A percentile compares a stretch with the other conserved stretches of the same genome.
phyloP scores from a whole-genome alignment of 2,888 invertebrate species.

The Diadromus collaris region DNA sequence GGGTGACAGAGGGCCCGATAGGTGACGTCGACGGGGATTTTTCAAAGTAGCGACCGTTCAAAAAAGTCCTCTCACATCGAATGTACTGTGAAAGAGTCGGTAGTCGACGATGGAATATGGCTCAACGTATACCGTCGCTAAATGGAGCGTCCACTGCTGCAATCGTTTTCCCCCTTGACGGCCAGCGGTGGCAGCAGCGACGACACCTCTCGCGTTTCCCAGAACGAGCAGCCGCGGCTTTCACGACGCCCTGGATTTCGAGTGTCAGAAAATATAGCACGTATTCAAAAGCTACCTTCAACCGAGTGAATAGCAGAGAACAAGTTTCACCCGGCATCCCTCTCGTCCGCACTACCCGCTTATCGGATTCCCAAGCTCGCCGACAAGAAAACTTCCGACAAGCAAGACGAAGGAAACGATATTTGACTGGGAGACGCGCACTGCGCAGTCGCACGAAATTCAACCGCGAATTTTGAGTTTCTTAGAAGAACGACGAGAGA shows the following conservation, averaged over 20 bases:
- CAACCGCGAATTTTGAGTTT: conserved; percentile 5
- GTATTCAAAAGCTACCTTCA: conserved; percentile 2
- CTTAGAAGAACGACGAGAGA: not conserved
- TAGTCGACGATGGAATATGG: not conserved
- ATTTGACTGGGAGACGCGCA: not conserved
- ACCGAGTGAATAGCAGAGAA: conserved; percentile 31
- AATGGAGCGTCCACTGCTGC: not conserved
- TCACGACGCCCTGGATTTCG: conserved; percentile 18
- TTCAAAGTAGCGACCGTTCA: not conserved
- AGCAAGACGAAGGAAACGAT: not conserved
- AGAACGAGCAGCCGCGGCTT: conserved; percentile 4
- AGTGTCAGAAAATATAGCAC: not conserved
- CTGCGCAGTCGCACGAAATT: not conserved
- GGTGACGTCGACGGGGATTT: not conserved
- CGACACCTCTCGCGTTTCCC: not conserved
- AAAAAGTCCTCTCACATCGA: not conserved
- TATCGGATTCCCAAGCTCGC: conserved; percentile 46
- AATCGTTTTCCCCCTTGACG: not conserved
- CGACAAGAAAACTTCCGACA: conserved; percentile 21
- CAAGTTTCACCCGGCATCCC: conserved; percentile 36
- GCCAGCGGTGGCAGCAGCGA: not conserved
- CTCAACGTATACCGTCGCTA: not conserved
- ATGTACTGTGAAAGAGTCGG: not conserved
- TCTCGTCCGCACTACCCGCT: conserved; percentile 2
- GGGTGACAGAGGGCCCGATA: not conserved